Evolutionary conservation across 2,113 vertebrate genomes (phyloP), one percentile per base, ranked within the genome.

Genomic region (Pterophyllum scalare): DNA sequence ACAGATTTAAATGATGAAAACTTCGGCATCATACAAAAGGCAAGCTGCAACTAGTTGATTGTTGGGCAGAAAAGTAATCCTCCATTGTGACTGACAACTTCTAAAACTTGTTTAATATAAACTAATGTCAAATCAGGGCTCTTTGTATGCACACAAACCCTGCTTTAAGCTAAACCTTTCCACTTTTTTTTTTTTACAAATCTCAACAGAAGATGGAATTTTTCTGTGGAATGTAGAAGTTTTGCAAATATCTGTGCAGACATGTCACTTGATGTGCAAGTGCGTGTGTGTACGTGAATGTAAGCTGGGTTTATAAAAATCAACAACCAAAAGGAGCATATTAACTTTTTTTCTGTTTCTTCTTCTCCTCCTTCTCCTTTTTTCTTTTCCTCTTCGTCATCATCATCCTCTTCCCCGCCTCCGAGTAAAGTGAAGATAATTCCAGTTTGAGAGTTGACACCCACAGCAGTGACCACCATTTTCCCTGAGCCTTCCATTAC

Each of bases 401-500:
- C 97, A 1, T 98, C 98, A 0, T 99, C 98, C 3, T 99, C 98
- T 77, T 97, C 96, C 83, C 94, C 94, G 61, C 93, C 95, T 52
- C 98, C 98, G 65, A 99, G 97, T 91, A 99, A 96, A 54, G 98
- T 98, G 93, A 99, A 99, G 92, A 99, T 99, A 91, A 99, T 99
- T 97, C 98, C 98, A 96, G 98, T 99, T 95, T 99, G 98, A 84
- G 98, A 99, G 94, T 99, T 99, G 79, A 98, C 94, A 87, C 98
- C 98, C 77, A 99, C 97, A 88, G 98, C 98, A 85, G 98, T 99
- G 90, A 99, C 98, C 57, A 99, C 93, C 97, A 99, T 99, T 96
- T 98, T 98, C 95, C 98, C 98, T 93, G 98, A 99, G 92, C 98
- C 98, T 96, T 99, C 98, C 98, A 99, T 99, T 89, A 99, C 98